Conservation (phyloP, 1,140 invertebrate species). For the Geopemphigus sp. region DNA sequence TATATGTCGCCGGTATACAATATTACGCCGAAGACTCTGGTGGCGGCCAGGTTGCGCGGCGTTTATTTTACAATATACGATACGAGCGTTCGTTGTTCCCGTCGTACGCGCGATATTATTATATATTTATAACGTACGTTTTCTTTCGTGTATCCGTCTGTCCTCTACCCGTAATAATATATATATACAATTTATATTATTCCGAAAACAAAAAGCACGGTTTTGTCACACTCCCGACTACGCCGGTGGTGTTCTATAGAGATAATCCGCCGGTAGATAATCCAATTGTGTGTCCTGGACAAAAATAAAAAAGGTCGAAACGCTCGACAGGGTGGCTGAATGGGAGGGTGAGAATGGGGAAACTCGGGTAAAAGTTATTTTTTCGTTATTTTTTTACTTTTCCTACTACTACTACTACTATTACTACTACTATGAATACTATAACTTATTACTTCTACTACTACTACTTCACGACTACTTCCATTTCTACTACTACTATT, state of each 20-base stretch:
- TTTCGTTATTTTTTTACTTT: constrained; percentile 49
- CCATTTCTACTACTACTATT: too few relatives aligned
- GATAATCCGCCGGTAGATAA: constrained; percentile 40
- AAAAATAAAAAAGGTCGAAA: constrained; percentile 41
- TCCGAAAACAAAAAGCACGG: constrained; percentile 31
- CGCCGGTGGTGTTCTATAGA: background rate
- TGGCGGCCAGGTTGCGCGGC: too few relatives aligned
- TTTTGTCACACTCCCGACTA: constrained; percentile 27
- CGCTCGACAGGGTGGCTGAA: background rate
- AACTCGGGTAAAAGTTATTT: constrained; percentile 49
- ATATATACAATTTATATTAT: constrained; percentile 24
- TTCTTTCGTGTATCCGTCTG: too few relatives aligned
- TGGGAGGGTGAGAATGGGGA: background rate
- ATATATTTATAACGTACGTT: too few relatives aligned
- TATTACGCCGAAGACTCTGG: too few relatives aligned
- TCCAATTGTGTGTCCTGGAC: constrained; percentile 42
- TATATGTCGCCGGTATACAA: too few relatives aligned
- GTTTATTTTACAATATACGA: too few relatives aligned
- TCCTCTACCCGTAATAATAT: too few relatives aligned
- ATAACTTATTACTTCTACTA: constrained; percentile 22
- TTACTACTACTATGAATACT: constrained; percentile 18
- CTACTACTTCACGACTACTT: background rate
- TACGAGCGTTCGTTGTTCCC: too few relatives aligned
- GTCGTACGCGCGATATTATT: too few relatives aligned
- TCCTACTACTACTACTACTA: background rate